Evolutionary conservation across 2,797 vertebrate species (phyloP).

Genomic region (Sebastiscus tertius): DNA sequence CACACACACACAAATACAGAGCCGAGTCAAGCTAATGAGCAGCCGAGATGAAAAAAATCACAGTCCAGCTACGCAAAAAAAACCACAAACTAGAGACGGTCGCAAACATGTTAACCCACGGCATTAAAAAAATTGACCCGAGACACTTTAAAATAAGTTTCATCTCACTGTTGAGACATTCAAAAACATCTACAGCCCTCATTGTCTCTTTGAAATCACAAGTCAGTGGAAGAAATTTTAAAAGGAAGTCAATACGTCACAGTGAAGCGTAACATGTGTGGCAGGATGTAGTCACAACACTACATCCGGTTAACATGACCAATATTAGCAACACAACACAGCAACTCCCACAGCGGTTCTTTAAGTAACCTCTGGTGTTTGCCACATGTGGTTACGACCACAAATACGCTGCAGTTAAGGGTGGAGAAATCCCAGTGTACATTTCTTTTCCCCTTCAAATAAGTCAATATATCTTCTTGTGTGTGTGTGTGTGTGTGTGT

Average conservation of each 20-base stretch:
- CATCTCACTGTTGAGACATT: neutral
- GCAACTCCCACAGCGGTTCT: slow-evolving; percentile 13
- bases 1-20: slow-evolving; percentile 5
- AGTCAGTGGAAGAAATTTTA: neutral
- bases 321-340: slow-evolving; percentile 16
- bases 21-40: slow-evolving; percentile 22
- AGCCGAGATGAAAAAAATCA: slow-evolving; percentile 19
- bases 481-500: no score
- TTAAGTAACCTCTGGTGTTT: slow-evolving; percentile 22
- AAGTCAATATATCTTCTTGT: neutral
- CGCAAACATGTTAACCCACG: neutral
- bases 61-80: neutral
- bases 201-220: neutral
- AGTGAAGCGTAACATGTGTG: neutral
- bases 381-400: slow-evolving; percentile 28
- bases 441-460: slow-evolving; percentile 8
- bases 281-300: slow-evolving; percentile 25
- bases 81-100: neutral
- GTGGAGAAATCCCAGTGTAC: slow-evolving; percentile 2
- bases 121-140: slow-evolving; percentile 5
- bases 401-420: slow-evolving; percentile 7
- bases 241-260: neutral
- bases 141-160: neutral
- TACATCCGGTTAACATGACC: slow-evolving; percentile 23
- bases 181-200: neutral